phyloP scores from a whole-genome alignment of 2,888 invertebrate species.

The Clivina fossor region DNA sequence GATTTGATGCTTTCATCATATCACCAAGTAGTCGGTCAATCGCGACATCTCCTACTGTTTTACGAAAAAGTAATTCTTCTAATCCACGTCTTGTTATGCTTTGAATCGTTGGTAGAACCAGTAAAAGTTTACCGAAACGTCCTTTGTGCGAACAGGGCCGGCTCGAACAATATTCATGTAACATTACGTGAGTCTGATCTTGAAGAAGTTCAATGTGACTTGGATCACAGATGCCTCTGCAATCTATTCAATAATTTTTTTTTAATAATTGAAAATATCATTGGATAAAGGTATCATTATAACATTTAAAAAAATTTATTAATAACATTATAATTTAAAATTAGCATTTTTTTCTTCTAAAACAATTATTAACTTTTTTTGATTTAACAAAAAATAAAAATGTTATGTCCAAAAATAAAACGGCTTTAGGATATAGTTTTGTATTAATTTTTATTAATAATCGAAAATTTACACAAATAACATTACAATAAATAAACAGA shows the following conservation, averaged over 20 bases:
- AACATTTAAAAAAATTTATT: no score
- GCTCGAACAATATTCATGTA: slow-evolving; percentile 69
- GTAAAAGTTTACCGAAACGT: slow-evolving; percentile 72
- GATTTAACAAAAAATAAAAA: no score
- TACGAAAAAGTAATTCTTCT: slow-evolving; percentile 75
- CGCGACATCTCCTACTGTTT: slow-evolving; percentile 73
- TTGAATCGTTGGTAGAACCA: slow-evolving; percentile 68
- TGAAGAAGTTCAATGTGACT: slow-evolving; percentile 68
- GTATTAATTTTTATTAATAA: no score
- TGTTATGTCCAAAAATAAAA: no score
- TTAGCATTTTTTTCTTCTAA: no score
- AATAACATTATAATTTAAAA: no score
- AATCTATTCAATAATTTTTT: slow-evolving; percentile 54
- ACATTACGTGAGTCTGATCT: slow-evolving; percentile 76
- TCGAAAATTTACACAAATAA: no score
- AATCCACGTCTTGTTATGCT: slow-evolving; percentile 51
- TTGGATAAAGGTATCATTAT: no score
- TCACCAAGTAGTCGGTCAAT: slow-evolving; percentile 71
- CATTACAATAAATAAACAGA: no score
- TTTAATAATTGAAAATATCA: no score
- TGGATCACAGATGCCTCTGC: slow-evolving; percentile 62
- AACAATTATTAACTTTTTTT: no score
- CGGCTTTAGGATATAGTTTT: no score
- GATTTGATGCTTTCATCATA: slow-evolving; percentile 55
- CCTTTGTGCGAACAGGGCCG: slow-evolving; percentile 52